A percentile compares a stretch with the other conserved stretches of the same genome.
phyloP scores from a whole-genome alignment of 92 coral and sea anemone genomes.

The Muricea muricata region DNA sequence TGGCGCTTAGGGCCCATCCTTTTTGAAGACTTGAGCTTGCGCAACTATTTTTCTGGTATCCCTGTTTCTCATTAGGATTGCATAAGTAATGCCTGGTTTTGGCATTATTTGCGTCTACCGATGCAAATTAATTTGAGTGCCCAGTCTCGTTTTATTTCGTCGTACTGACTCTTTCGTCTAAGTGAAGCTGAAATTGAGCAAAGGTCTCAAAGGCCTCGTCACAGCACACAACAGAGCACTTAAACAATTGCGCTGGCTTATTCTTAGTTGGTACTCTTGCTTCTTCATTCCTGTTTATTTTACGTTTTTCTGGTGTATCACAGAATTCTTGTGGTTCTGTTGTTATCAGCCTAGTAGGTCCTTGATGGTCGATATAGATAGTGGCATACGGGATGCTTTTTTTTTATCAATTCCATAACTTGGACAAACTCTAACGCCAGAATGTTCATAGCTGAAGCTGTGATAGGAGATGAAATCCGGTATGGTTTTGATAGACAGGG shows the following conservation, averaged over 20 bases:
- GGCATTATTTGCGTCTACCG: background rate
- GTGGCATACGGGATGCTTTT: conserved; percentile 32
- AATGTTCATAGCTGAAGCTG: conserved; percentile 7
- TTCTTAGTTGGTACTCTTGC: background rate
- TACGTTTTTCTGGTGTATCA: conserved; percentile 4
- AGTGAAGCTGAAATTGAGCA: conserved; percentile 39
- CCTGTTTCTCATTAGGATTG: background rate
- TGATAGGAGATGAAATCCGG: background rate
- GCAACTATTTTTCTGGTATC: background rate
- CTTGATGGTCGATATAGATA: conserved; percentile 32
- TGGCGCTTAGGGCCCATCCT: conserved; percentile 37
- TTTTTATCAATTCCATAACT: conserved; percentile 42
- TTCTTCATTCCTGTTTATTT: background rate
- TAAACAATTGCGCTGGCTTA: conserved; percentile 5
- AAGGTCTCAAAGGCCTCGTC: conserved; percentile 30
- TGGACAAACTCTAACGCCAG: conserved; percentile 54
- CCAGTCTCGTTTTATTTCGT: conserved; percentile 26
- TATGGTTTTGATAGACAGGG: background rate
- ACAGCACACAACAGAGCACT: conserved; percentile 48
- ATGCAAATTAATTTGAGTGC: conserved; percentile 29
- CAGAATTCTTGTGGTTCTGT: too few relatives aligned
- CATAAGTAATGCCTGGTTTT: background rate
- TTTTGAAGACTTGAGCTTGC: conserved; percentile 47
- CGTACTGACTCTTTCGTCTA: conserved; percentile 14
- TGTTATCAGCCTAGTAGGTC: conserved; percentile 24